A percentile compares a stretch with the other conserved stretches of the same genome.
Conservation (phyloP, 1,140 invertebrate species). For the Hirudo medicinalis region DNA sequence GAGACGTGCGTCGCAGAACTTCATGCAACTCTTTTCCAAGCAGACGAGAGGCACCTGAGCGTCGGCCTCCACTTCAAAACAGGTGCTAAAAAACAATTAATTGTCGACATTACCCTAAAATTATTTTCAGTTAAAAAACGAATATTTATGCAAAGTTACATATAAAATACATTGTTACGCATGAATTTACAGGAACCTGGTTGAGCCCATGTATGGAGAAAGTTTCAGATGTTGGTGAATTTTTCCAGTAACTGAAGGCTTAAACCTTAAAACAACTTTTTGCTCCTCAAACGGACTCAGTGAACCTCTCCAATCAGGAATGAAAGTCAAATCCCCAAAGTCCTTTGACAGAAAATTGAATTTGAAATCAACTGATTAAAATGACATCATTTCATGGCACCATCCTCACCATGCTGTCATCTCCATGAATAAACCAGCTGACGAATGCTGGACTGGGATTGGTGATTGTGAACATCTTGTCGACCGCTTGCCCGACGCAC, state of each 20-base stretch:
- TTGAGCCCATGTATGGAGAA: background rate
- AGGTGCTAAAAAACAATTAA: background rate
- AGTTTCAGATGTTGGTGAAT: background rate
- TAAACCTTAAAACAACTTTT: background rate
- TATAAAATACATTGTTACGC: too few species aligned
- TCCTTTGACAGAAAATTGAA: background rate
- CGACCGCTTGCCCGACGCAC: background rate
- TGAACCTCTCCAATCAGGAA: background rate
- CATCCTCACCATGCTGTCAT: background rate
- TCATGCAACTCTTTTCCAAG: conserved; percentile 3
- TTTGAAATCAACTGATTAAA: too few species aligned
- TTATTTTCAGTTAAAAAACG: too few species aligned
- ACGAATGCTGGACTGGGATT: background rate
- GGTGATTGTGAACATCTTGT: background rate
- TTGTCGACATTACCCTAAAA: too few species aligned
- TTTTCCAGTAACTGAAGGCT: background rate
- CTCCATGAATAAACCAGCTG: background rate
- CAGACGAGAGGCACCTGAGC: background rate
- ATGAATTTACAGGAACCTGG: background rate
- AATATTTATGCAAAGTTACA: too few species aligned
- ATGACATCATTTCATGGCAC: too few species aligned
- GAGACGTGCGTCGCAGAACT: background rate
- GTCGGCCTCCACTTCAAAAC: background rate
- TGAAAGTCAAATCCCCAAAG: background rate
- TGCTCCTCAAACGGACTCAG: background rate